Conservation (phyloP, 2,113 vertebrate species). For the Ibidorhyncha struthersii region DNA sequence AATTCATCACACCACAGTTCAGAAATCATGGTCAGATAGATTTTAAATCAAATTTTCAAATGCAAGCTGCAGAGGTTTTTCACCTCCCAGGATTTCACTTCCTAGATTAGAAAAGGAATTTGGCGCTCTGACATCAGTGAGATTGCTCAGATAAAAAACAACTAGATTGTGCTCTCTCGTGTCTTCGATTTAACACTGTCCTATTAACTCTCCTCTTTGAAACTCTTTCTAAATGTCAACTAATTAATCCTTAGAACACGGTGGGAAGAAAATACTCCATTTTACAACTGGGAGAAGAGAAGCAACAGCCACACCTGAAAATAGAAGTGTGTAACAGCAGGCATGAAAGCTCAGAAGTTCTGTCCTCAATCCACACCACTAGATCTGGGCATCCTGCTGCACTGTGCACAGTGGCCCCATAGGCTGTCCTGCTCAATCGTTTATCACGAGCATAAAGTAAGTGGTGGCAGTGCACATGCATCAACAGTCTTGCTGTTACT, state of each 20-base stretch:
- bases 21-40: slow-evolving; percentile 12
- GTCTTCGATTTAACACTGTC: neutral
- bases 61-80: slow-evolving; percentile 9
- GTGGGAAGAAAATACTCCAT: neutral
- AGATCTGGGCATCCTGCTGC: neutral
- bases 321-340: neutral
- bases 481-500: slow-evolving; percentile 37
- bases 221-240: neutral
- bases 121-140: neutral
- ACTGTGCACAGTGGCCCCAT: neutral
- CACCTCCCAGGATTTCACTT: neutral
- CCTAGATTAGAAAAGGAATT: slow-evolving; percentile 21
- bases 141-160: neutral
- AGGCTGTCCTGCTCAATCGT: neutral
- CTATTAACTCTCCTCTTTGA: neutral
- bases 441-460: neutral
- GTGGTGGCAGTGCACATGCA: neutral
- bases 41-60: slow-evolving; percentile 30
- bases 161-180: neutral
- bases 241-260: neutral
- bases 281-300: neutral
- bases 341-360: neutral
- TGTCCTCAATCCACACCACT: neutral
- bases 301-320: neutral
- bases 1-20: neutral